Percentiles rank a stretch among this genome's conserved stretches.
Conservation (phyloP, 2,797 vertebrate genomes). For the Siniperca obscura region DNA sequence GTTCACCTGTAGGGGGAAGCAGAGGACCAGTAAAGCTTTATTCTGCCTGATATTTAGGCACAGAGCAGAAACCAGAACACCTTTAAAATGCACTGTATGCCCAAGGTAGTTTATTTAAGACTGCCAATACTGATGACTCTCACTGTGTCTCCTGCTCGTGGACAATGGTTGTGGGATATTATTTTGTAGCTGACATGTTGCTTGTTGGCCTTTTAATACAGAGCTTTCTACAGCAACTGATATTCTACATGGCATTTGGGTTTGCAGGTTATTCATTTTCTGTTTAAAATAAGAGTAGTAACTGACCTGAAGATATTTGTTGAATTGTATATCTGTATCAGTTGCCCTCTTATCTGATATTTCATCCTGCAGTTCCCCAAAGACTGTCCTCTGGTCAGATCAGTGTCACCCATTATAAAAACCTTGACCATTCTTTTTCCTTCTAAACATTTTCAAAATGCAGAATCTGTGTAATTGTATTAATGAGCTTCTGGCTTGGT, state of each 20-base stretch:
- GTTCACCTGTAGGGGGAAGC: slow-evolving; percentile 42
- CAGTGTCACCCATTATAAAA: slow-evolving; percentile 24
- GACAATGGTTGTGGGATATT: not conserved
- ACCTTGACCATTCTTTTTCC: not conserved
- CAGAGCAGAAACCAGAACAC: not conserved
- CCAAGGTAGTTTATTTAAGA: not conserved
- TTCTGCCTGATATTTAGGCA: not conserved
- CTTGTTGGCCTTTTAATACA: not conserved
- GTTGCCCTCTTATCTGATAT: slow-evolving; percentile 12
- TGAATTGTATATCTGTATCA: slow-evolving; percentile 17
- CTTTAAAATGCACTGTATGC: not conserved
- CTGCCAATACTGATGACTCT: not conserved
- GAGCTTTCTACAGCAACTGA: not conserved
- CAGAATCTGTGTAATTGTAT: not conserved
- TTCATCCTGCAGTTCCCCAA: slow-evolving; percentile 19
- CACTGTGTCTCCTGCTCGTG: not conserved
- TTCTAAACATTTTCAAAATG: slow-evolving; percentile 1
- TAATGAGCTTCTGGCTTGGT: not conserved
- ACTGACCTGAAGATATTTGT: slow-evolving; percentile 3
- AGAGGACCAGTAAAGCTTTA: slow-evolving; percentile 16
- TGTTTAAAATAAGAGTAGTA: slow-evolving; percentile 13
- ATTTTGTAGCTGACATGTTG: not conserved
- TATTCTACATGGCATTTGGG: not conserved
- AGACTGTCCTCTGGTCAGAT: slow-evolving; percentile 10
- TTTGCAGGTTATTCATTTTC: slow-evolving; percentile 22